Conservation (phyloP, 2,797 vertebrate species). For the Garrulus glandarius region DNA sequence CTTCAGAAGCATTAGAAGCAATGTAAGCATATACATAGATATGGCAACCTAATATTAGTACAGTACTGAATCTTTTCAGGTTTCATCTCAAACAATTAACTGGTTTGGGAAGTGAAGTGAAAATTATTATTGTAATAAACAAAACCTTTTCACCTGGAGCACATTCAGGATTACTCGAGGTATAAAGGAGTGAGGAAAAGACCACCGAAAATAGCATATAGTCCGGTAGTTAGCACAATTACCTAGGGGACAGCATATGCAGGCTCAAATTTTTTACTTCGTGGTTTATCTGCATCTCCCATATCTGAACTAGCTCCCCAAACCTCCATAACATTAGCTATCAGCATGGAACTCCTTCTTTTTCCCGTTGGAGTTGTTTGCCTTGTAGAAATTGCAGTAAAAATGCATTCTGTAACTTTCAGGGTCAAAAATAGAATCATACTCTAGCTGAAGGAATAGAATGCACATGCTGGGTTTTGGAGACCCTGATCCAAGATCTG, state of each 20-base stretch:
- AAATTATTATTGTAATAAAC: constrained; percentile 11
- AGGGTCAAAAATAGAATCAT: not conserved
- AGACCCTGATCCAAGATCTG: not conserved
- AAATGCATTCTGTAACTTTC: not conserved
- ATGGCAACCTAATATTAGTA: not conserved
- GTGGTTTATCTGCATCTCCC: not conserved
- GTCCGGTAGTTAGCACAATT: not conserved
- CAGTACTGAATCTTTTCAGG: not conserved
- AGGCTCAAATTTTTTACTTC: not conserved
- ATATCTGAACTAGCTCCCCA: not conserved
- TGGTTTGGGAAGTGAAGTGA: not conserved
- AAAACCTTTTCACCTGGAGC: constrained; percentile 28
- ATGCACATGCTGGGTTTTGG: not conserved
- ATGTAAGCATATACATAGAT: not conserved
- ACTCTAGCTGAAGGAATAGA: not conserved
- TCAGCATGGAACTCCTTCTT: not conserved
- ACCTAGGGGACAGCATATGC: not conserved
- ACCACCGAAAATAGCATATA: not conserved
- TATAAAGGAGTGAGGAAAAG: not conserved
- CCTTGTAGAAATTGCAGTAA: not conserved
- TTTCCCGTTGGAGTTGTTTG: not conserved
- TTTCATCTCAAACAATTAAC: not conserved
- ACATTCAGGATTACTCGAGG: not conserved
- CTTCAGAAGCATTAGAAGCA: not conserved
- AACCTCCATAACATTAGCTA: not conserved